Base-by-base conservation (phyloP, 2,113 vertebrate species). In the Macquaria ambigua region DNA sequence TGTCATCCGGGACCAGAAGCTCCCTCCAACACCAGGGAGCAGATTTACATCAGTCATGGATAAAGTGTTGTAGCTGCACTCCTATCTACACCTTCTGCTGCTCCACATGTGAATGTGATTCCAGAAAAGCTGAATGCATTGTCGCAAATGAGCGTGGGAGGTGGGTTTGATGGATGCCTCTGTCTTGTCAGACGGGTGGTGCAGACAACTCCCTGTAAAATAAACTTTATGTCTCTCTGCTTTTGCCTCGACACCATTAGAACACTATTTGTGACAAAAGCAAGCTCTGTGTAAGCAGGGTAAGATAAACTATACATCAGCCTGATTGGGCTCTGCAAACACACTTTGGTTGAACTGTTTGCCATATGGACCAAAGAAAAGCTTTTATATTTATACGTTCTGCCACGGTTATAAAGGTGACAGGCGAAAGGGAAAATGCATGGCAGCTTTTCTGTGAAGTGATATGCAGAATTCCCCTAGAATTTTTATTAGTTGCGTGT, bases 291-390 rank as follows among this genome's bases (percentile, higher is more conserved):
- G 6, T 46, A 39, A 37, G 59, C 62, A 62, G 41, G 21, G 15
- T 55, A 86, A 68, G 55, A 82, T 66, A 82, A 67, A 83, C 88
- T 71, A 58, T 63, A 75, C 87, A 76, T 70, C 66, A 63, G 74
- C 41, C 67, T 87, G 82, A 91, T 92, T 71, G 71, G 76, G 84
- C 66, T 53, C 63, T 75, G 61, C 85, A 55, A 82, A 83, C 74
- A 74, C 76, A 82, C 79, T 83, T 62, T 61, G 66, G 77, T 52
- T 84, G 87, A 93, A 77, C 79, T 78, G 84, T 92, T 91, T 84
- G 43, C 92, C 92, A 93, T 74, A 89, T 93, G 94, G 83, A 77
- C 66, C 88, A 74, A 66, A 85, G 82, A 88, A 91, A 76, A 46
- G 39, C 28, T 78, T 88, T 79, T 62, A 78, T 77, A 77, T 90